phyloP scores from a whole-genome alignment of 2,797 vertebrate species.

The Enteromius afrohamiltoni region DNA sequence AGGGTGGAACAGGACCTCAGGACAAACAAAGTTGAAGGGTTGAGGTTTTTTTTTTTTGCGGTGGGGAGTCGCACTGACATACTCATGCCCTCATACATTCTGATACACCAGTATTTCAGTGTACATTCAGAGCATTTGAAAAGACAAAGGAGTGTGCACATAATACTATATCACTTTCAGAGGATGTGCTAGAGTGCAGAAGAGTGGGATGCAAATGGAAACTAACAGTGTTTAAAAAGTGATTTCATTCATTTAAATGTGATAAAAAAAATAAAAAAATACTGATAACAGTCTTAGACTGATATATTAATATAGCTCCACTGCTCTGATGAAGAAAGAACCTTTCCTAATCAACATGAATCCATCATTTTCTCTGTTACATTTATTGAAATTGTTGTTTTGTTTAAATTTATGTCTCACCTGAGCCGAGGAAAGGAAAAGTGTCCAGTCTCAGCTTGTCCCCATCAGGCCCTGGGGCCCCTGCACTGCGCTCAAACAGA shows the following conservation, averaged over 20 bases:
- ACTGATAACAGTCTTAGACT: neutral
- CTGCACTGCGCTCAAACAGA: constrained; percentile 80
- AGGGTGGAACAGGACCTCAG: constrained; percentile 78
- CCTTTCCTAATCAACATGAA: constrained; percentile 49
- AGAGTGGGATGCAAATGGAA: constrained; percentile 31
- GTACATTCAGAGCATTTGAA: constrained; percentile 29
- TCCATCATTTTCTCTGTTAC: constrained; percentile 37
- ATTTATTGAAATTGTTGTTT: neutral
- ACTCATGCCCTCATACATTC: constrained; percentile 61
- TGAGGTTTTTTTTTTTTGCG: constrained; percentile 55
- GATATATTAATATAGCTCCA: neutral
- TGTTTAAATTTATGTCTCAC: constrained; percentile 71
- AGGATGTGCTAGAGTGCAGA: neutral
- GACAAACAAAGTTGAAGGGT: constrained; percentile 74
- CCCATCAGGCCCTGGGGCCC: constrained; percentile 78
- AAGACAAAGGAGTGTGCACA: constrained; percentile 37
- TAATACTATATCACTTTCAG: neutral
- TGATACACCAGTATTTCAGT: constrained; percentile 60
- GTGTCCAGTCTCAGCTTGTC: constrained; percentile 89
- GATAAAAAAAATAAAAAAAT: neutral
- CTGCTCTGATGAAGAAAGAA: neutral
- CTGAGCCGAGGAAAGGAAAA: constrained; percentile 87
- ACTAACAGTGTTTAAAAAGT: constrained; percentile 12
- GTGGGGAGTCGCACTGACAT: constrained; percentile 58
- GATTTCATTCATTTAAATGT: constrained; percentile 27